Base-by-base conservation (phyloP, 2,888 invertebrate species). In the Temnothorax unifasciatus region DNA sequence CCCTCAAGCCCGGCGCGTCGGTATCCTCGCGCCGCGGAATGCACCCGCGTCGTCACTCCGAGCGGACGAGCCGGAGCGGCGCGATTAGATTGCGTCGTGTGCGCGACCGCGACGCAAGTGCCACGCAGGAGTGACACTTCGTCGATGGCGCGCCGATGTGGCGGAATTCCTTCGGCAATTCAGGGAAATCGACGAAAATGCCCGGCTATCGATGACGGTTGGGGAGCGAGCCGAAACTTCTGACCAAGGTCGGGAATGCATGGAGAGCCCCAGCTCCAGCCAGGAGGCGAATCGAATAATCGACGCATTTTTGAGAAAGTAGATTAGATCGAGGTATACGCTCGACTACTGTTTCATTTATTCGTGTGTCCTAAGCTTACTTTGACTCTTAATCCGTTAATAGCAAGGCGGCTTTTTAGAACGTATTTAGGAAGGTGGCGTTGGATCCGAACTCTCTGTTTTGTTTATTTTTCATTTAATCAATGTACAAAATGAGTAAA, bases 41-140 rank as follows among this genome's bases (percentile, higher is more conserved):
- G 85, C 83, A 86, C 77, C 73, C 44, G 83, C 85, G 86, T 83
- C 83, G 85, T 79, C 82, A 79, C 69, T 69, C 68, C 47, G 38
- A 74, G 41, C 82, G 68, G 77, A 84, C 86, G 69, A 85, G 85
- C 85, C 18, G 86, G 69, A 84, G 85, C 85, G 25, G 87, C 81
- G 84, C 89, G 90, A 92, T 92, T 93, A 92, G 93, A 93, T 91
- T 91, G 92, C 92, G 91, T 88, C 90, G 92, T 84, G 91, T 87
- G 82, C 69, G 79, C 79, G 68, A 5, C 47, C 38, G 85, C 90
- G 85, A 87, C 82, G 87, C 86, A 71, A 81, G 34, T 81, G 71
- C 8, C 25, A 47, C 15, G 5, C 15, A 15, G 15, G 21, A 47
- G 64, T 52, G 38, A 64, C 21, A n/a, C 18, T 25, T 38, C 38